phyloP scores from a whole-genome alignment of 2,113 vertebrate genomes.

The Pseudorectes ferrugineus region DNA sequence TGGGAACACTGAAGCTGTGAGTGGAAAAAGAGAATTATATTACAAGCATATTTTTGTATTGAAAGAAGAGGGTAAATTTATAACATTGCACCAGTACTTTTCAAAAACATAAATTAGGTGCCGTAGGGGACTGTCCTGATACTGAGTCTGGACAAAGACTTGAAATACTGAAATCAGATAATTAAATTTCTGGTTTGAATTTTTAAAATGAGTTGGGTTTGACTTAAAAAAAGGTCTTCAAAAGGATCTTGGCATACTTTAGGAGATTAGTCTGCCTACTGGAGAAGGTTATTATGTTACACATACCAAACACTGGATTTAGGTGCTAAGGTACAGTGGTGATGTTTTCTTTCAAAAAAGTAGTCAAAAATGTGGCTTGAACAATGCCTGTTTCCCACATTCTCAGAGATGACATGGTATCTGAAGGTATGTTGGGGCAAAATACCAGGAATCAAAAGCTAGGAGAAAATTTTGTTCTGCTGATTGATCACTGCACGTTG shows the following conservation, averaged over 20 bases:
- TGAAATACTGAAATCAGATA: neutral
- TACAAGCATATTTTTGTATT: neutral
- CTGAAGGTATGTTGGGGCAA: neutral
- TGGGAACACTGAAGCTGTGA: neutral
- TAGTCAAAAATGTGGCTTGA: neutral
- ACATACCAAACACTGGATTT: neutral
- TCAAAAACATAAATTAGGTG: neutral
- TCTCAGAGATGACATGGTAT: neutral
- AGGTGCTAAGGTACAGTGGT: neutral
- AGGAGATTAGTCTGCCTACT: neutral
- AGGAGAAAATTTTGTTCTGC: neutral
- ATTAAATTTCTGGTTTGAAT: neutral
- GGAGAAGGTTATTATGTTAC: neutral
- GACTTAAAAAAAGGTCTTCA: neutral
- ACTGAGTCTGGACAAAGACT: neutral
- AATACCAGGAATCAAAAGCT: neutral
- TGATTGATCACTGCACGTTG: neutral
- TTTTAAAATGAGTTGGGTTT: neutral
- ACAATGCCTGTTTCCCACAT: neutral
- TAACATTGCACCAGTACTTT: neutral
- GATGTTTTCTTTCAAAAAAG: neutral
- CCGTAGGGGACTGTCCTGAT: neutral
- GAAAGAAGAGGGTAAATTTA: neutral
- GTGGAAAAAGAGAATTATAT: neutral
- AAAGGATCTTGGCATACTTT: neutral